Base-by-base conservation (phyloP, 2,797 vertebrate genomes). In the Gambusia yucatana region DNA sequence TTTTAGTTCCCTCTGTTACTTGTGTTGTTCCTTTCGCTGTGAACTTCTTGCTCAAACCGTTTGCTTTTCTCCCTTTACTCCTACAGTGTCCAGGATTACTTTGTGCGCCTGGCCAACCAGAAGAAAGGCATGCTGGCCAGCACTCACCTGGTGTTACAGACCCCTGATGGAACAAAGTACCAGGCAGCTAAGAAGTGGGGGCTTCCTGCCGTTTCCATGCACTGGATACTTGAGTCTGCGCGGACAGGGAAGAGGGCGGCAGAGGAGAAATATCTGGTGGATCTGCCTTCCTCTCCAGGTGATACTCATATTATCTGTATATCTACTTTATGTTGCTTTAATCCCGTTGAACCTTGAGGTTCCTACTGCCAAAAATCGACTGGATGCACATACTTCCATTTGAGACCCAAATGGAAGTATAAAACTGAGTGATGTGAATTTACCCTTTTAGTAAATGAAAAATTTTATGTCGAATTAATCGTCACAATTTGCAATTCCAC, bases 141-240 rank as follows among this genome's bases (percentile, higher is more conserved):
- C 89, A 98, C 97, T 67, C 98, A 99, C 77, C 95, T 99, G 73
- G 95, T 99, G 72, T 84, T 97, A 77, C 97, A 96, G 86, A 96
- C 95, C 46, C 97, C 98, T 0, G 94, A 95, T 0, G 98, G 98
- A 82, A 98, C 97, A 41, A 99, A 99, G 91, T 99, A 98, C 74
- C 97, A 98, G 87, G 98, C 98, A 46, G 97, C 98, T 0, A 97
- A 97, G 92, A 99, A 98, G 83, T 99, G 98, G 98, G 94, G 96
- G 75, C 94, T 99, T 41, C 98, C 98, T 0, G 97, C 98, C 0
- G 96, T 99, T 76, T 97, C 95, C 30, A 88, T 96, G 92, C 88
- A 87, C 78, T 99, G 98, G 98, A 95, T 99, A n/a, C 91, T 99
- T 59, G 95, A 97, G 81, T 97, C 97, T 36, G 97, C 97, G 46